Evolutionary conservation across 2,113 vertebrate species (phyloP), one percentile per base, ranked within the genome.

Genomic region (Oophaga pumilio): DNA sequence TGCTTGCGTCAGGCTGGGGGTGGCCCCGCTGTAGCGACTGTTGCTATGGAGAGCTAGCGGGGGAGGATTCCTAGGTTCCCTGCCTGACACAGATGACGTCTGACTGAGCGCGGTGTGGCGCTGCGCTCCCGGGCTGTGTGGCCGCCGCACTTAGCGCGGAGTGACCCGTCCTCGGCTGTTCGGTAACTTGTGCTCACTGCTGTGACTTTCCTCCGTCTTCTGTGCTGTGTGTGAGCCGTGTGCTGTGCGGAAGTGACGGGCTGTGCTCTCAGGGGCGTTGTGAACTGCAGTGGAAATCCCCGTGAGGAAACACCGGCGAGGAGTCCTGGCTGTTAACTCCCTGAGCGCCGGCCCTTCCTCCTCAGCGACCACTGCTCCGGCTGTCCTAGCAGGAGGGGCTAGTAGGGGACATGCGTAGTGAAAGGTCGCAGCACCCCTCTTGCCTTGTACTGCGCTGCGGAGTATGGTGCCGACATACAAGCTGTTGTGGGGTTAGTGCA

Each of bases 11-110:
- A 96, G 96, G 94, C 92, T 93, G 89, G 89, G 90, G 90, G 93
- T 87, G 92, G 93, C 94, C 93, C 93, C 91, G 93, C 95, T 93
- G 93, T 91, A 92, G 94, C 94, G 90, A 92, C 92, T 93, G 97
- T 98, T 97, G 96, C 97, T 95, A 97, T 97, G 97, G 97, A 94
- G 94, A 94, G 91, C 84, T 92, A 91, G 93, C 92, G 94, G 93
- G 94, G 94, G 93, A 93, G 94, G 93, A 93, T 92, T 92, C 92
- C 92, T 89, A 92, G 90, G 92, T 93, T 90, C 89, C 82, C 84
- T 90, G 89, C 90, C 91, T 90, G 89, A 80, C 69, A 43, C 87
- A 33, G 90, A 91, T 94, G 91, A 91, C 79, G 90, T 92, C 73
- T 89, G 84, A 92, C 90, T 88, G 86, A 57, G 15, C 89, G 76